Evolutionary conservation across 2,797 vertebrate species (phyloP).

Genomic region (Cryptoblepharus egeriae): DNA sequence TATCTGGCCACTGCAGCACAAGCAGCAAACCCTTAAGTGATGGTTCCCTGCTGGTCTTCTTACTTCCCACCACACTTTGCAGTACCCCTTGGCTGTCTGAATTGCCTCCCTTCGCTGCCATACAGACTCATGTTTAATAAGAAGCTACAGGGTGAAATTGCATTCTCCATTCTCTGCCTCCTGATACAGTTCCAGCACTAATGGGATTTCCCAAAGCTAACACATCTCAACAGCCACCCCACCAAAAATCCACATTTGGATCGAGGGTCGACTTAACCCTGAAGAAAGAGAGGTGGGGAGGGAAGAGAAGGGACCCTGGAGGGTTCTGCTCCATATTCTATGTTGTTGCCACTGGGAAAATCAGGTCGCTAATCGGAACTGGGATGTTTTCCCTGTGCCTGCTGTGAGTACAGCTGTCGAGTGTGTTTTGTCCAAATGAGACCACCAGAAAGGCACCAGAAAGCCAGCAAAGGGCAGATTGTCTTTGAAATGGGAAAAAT

Average conservation of each 20-base stretch:
- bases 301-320: conserved; percentile 14
- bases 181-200: conserved; percentile 21
- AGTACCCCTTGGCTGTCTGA: background rate
- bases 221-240: background rate
- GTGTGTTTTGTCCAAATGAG: background rate
- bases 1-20: background rate
- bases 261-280: background rate
- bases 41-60: background rate
- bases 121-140: background rate
- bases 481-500: background rate
- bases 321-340: background rate
- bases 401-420: background rate
- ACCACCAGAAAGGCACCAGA: rapidly evolving
- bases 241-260: background rate
- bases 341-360: too few species aligned
- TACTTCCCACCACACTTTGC: background rate
- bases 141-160: background rate
- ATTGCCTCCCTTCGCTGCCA: background rate
- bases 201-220: conserved; percentile 25
- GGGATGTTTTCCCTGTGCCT: background rate
- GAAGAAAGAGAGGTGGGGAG: rapidly evolving
- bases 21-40: background rate
- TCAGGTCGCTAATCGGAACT: background rate
- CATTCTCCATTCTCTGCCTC: conserved; percentile 13
- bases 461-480: background rate